Evolutionary conservation across 2,113 vertebrate genomes (phyloP), one percentile per base, ranked within the genome.

Genomic region (Gorsachius goisagi): DNA sequence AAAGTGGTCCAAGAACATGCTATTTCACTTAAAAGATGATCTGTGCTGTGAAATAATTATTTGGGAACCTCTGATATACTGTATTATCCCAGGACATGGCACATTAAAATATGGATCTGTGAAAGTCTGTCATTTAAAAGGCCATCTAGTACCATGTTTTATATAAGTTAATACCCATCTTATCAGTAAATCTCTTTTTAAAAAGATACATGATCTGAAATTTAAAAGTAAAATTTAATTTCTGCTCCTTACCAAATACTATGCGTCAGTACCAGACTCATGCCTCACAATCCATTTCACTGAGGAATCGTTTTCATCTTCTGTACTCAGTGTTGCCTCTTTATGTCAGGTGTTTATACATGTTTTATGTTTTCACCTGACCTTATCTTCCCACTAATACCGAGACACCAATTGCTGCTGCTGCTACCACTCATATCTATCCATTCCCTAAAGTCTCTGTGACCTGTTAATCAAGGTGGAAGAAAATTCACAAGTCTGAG

Each of bases 191-290:
- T 95, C 63, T 78, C 55, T 39, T 90, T 85, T 71, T 77, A 6
- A 69, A 88, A 92, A 62, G 72, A 81, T 22, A 85, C 52, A 49
- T 82, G 44, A 32, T 75, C 49, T 75, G 67, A 96, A 95, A 97
- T 97, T 96, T 97, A 85, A 97, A 97, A 97, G 97, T 97, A 97
- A 97, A 97, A 97, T 97, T 97, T 97, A 96, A 97, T 97, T 96
- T 97, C 93, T 47, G 79, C 50, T 78, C 73, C 88, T 76, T 81
- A 88, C 76, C 74, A 84, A 84, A 76, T 27, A 89, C 21, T 92
- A 0, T 56, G 41, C 52, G n/a, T 75, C 37, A 32, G 59, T 49
- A 73, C 28, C 60, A 71, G 23, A 39, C 84, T 91, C 66, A 89
- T 88, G 44, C 90, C 87, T 95, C 90, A 94, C 91, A 59, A 67